Evolutionary conservation across 2,888 invertebrate genomes (phyloP), one percentile per base, ranked within the genome.

Genomic region (Chymomyza fuscimana): DNA sequence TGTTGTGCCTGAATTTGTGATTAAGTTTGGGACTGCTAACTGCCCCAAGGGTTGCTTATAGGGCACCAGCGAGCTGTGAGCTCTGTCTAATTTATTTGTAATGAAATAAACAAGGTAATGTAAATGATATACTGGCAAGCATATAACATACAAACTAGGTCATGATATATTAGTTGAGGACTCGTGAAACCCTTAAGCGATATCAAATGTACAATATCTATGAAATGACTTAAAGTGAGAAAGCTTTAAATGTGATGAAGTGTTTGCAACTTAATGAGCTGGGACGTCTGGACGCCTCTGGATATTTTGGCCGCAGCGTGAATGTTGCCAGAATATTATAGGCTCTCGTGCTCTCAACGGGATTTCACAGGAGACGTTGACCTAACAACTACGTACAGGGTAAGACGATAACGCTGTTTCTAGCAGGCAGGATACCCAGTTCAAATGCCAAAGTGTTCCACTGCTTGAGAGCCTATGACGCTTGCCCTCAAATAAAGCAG

Each of bases 1-100:
- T 74, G 63, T 52, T 74, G 63, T 52, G 62, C 61, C 16, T 52
- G 52, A 61, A 52, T 62, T 67, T 25, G 6, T 61, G 54, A 52
- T 62, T 67, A 61, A 32, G 46, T 65, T 46, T 63, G 54, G 60
- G 51, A 62, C 60, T 51, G 29, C 58, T n/a, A 52, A 52, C 64
- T 58, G 62, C 62, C 63, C 50, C 74, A 65, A 52, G 69, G 63
- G 64, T n/a, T 15, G 12, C 54, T 6, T 16, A 63, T 1, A 25
- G 58, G 12, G 25, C 58, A 10, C 1, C 4, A 58, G 15, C 25
- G 12, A 25, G 12, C 32, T 32, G 32, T 32, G 22, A 22, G 10
- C 10, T 25, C 29, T 9, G 58, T 32, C 58, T 58, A 58, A 58
- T 58, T 58, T 58, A 58, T 58, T 58, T 22, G 15, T 29, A 58